phyloP scores from a whole-genome alignment of 2,113 vertebrate genomes.

The Pseudopipra pipra region DNA sequence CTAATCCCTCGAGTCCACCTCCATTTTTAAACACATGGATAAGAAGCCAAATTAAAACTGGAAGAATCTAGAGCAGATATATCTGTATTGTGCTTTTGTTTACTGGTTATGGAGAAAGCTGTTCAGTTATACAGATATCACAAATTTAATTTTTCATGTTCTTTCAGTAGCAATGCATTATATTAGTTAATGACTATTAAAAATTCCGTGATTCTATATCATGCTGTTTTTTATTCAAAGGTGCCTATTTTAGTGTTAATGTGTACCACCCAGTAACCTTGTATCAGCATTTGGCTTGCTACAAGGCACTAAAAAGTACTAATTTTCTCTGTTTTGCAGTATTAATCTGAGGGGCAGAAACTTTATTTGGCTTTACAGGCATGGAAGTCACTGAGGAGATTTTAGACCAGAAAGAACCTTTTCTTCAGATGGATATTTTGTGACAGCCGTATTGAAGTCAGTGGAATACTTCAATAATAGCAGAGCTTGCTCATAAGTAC shows the following conservation, averaged over 20 bases:
- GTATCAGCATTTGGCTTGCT: not conserved
- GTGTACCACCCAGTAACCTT: not conserved
- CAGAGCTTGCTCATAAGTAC: not conserved
- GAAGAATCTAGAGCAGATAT: not conserved
- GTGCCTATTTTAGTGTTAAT: not conserved
- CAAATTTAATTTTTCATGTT: not conserved
- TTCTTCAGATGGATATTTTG: not conserved
- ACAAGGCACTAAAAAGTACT: not conserved
- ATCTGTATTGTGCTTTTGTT: not conserved
- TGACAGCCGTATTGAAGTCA: not conserved
- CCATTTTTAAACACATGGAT: not conserved
- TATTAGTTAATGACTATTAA: not conserved
- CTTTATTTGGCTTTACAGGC: not conserved
- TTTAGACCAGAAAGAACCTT: not conserved
- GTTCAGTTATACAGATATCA: not conserved
- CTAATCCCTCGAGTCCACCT: not conserved
- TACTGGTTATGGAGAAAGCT: not conserved
- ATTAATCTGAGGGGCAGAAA: not conserved
- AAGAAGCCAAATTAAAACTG: not conserved
- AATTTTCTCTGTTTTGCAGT: not conserved
- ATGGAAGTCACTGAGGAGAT: not conserved
- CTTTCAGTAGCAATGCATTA: not conserved
- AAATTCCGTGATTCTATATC: accelerated
- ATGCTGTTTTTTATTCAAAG: not conserved
- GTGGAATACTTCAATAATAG: not conserved